Evolutionary conservation across 2,113 vertebrate genomes (phyloP), one percentile per base, ranked within the genome.

Genomic region (Nycticryphes semicollaris): DNA sequence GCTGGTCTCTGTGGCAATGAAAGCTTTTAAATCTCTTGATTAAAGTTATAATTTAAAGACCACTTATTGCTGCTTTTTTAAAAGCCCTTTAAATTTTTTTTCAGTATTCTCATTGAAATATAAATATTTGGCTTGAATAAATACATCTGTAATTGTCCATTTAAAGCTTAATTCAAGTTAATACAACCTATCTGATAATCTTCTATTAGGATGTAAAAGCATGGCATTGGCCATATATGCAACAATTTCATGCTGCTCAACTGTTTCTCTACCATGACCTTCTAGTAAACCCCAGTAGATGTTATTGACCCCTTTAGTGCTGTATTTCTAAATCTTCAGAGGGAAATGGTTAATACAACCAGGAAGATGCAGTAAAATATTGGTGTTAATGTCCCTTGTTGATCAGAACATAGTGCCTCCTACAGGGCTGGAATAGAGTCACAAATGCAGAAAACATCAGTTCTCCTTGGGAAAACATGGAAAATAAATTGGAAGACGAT

Each of bases 291-390:
- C 33, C 47, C 35, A 4, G 14, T 5, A 64, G 39, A 30, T 35
- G 21, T 28, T 69, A 20, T 2, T 74, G 47, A 48, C 8, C 5
- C 13, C 9, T 68, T 62, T 10, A 62, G 27, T n/a, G 11, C 19
- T 68, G 33, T 23, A 30, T 30, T 95, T 94, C 56, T 48, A 83
- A 90, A 90, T 45, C 27, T 14, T 11, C 22, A 33, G 12, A 53
- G n/a, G 17, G 15, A 74, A 76, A 60, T 2, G 4, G 25, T 37
- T 82, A 31, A 28, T 3, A 37, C 15, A 39, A 6, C 5, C 23
- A 45, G 39, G 25, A 4, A 77, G 48, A 39, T 0, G 0, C 5
- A 35, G 39, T 45, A 22, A 88, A 83, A 79, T 35, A 5, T 2
- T 60, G 21, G 8, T 48, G 4, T 53, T 77, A 66, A 4, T 53